Conservation (phyloP, 2,113 vertebrate genomes). For the Lophochroa leadbeateri region DNA sequence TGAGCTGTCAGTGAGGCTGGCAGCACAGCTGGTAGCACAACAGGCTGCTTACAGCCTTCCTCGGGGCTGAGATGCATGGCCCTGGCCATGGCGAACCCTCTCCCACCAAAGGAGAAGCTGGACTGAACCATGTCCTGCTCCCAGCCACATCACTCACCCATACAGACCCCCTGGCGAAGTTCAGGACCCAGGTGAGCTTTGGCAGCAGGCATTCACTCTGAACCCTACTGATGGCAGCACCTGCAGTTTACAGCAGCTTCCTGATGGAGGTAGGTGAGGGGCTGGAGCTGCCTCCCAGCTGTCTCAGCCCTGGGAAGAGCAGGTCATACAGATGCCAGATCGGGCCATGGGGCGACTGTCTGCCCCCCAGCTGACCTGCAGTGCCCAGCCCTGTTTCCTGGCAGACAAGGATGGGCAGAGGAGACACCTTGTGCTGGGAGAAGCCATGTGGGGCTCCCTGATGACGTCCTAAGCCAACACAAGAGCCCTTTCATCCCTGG, state of each 20-base stretch:
- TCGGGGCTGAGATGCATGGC: accelerated
- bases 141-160: accelerated
- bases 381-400: not conserved
- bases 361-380: not conserved
- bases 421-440: not conserved
- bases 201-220: not conserved
- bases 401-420: not conserved
- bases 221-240: not conserved
- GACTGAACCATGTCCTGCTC: not conserved
- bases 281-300: not conserved
- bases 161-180: not conserved
- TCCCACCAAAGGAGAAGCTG: not conserved
- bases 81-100: not conserved
- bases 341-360: accelerated
- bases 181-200: not conserved
- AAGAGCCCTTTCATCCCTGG: not conserved
- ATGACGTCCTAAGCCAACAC: not conserved
- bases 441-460: not conserved
- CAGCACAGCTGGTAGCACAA: not conserved
- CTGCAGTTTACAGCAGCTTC: not conserved
- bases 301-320: not conserved
- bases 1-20: not conserved
- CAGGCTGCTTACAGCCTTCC: not conserved
- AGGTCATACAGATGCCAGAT: not conserved
- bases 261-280: not conserved